Evolutionary conservation across 2,888 invertebrate genomes (phyloP).

Genomic region (Frankliniella intonsa): DNA sequence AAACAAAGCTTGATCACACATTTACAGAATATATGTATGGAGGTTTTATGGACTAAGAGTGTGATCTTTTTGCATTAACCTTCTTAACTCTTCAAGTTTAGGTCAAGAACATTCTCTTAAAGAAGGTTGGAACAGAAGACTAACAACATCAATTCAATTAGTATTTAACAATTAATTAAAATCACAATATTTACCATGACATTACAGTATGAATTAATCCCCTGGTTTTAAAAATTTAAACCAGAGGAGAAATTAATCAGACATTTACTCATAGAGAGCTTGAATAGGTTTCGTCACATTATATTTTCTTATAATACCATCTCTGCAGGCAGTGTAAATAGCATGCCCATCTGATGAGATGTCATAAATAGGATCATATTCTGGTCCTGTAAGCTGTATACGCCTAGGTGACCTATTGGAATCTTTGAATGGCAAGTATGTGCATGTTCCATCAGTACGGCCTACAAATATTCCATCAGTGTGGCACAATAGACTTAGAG

Average conservation of each 20-base stretch:
- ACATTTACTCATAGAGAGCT: neutral
- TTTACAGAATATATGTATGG: too few species aligned
- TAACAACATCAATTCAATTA: too few species aligned
- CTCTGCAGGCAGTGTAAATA: constrained; percentile 61
- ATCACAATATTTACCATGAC: neutral
- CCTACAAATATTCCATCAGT: constrained; percentile 54
- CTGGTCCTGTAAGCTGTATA: constrained; percentile 62
- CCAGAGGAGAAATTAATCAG: neutral
- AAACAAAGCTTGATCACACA: too few species aligned
- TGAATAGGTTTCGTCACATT: constrained; percentile 42
- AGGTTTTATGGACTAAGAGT: too few species aligned
- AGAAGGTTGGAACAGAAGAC: too few species aligned
- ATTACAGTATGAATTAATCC: neutral
- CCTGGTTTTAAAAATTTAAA: neutral
- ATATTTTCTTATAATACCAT: constrained; percentile 60
- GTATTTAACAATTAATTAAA: neutral
- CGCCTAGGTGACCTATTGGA: constrained; percentile 41
- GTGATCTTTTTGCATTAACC: too few species aligned
- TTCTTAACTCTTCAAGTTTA: too few species aligned
- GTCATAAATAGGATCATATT: constrained; percentile 65
- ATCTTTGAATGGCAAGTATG: constrained; percentile 49
- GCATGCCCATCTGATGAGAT: constrained; percentile 54
- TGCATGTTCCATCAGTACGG: constrained; percentile 61
- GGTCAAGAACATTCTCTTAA: too few species aligned
- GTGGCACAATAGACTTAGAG: constrained; percentile 51